Evolutionary conservation across 2,888 invertebrate species (phyloP).

Genomic region (Drosophila kanekoi): DNA sequence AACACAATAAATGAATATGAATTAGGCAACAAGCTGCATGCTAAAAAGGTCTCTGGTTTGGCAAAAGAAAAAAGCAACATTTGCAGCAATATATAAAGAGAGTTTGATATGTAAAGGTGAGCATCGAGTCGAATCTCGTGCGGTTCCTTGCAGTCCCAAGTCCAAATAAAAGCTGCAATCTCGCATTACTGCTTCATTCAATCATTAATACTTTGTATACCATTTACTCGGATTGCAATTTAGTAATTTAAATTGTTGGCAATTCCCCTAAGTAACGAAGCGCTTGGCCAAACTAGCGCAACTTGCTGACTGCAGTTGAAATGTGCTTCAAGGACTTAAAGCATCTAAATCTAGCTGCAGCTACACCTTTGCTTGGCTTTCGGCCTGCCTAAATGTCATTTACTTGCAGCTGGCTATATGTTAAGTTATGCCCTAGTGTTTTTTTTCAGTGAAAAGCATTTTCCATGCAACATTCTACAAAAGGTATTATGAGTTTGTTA

Average conservation of each 20-base stretch:
- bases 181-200: background rate
- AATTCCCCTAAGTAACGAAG: background rate
- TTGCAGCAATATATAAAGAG: background rate
- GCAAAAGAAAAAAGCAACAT: background rate
- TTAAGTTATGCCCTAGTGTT: conserved; percentile 43
- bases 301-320: conserved; percentile 18
- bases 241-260: background rate
- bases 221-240: background rate
- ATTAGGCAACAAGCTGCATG: conserved; percentile 56
- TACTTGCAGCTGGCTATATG: conserved; percentile 34
- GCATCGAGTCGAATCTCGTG: background rate
- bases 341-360: conserved; percentile 39
- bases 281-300: background rate
- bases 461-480: background rate
- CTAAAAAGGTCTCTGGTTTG: conserved; percentile 11
- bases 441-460: conserved; percentile 43
- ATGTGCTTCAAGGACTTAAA: conserved; percentile 43
- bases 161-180: background rate
- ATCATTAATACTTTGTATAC: background rate
- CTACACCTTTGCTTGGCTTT: conserved; percentile 46
- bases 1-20: conserved; percentile 77
- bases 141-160: background rate
- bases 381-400: conserved; percentile 57
- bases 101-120: conserved; percentile 1
- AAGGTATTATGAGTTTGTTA: background rate